These are phyloP conservation scores for Dorcus hopei DNA, from an alignment of 2,888 invertebrate species.

Conservation along the genomic window DNA sequence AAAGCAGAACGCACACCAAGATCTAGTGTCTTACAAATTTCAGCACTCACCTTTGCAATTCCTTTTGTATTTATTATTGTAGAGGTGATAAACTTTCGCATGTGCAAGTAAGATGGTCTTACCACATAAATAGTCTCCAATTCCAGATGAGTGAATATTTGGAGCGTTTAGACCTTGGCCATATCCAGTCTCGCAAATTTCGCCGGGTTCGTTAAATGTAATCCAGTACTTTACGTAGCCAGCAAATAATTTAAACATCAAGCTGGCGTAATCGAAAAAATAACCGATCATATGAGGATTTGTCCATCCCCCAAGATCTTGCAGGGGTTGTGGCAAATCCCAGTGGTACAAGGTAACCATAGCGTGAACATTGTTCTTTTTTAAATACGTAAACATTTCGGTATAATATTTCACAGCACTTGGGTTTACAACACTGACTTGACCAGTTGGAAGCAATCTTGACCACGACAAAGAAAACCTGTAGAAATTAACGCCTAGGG, in stretches of 20 bases:
- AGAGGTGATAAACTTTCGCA: constrained; percentile 60
- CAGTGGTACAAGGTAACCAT: constrained; percentile 63
- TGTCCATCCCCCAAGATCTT: constrained; percentile 63
- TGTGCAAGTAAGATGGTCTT: constrained; percentile 65
- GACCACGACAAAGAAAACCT: constrained; percentile 63
- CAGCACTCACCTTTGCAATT: constrained; percentile 31
- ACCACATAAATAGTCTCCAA: constrained; percentile 60
- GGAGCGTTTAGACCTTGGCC: constrained; percentile 50
- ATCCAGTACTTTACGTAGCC: constrained; percentile 52
- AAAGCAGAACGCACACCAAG: constrained; percentile 53
- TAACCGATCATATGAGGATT: constrained; percentile 55
- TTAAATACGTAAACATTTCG: constrained; percentile 56
- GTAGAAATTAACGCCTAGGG: constrained; percentile 48
- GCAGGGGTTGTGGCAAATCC: constrained; percentile 60
- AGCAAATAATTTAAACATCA: constrained; percentile 45
- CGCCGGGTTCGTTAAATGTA: constrained; percentile 54
- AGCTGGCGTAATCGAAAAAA: constrained; percentile 59
- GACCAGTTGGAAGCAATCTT: constrained; percentile 60
- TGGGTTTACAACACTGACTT: constrained; percentile 56
- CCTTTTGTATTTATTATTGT: constrained; percentile 50
- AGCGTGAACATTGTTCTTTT: constrained; percentile 55
- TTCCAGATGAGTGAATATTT: constrained; percentile 51
- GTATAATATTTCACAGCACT: constrained; percentile 63
- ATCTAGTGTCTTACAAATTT: constrained; percentile 54
- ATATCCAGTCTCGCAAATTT: constrained; percentile 40